Evolutionary conservation across 53 echinoderm and acorn worm species (phyloP).

Genomic region (Temnopleurus reevesii): DNA sequence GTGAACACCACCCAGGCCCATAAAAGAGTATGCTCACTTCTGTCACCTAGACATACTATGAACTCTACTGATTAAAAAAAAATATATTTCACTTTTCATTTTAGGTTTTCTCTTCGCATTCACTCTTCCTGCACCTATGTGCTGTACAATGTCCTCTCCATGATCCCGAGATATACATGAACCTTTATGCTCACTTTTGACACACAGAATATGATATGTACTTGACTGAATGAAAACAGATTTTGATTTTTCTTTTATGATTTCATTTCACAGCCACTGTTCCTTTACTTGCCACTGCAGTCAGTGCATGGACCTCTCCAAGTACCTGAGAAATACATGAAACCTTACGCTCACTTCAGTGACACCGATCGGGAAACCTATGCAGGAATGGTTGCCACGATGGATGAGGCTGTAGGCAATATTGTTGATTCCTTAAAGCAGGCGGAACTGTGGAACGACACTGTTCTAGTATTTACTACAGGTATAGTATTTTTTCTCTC

Average conservation of each 20-base stretch:
- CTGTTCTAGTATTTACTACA: conserved; percentile 85
- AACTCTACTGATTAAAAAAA: too few relatives aligned
- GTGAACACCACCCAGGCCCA: too few relatives aligned
- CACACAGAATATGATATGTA: too few relatives aligned
- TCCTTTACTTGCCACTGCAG: conserved; percentile 83
- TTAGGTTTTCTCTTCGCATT: too few relatives aligned
- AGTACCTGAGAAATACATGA: conserved; percentile 75
- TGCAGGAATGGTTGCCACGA: conserved; percentile 81
- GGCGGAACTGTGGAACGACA: conserved; percentile 74
- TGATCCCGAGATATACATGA: conserved; percentile 68
- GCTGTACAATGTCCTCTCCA: conserved; percentile 76
- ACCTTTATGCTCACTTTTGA: conserved; percentile 49
- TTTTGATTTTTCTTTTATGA: background rate
- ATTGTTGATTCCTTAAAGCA: conserved; percentile 64
- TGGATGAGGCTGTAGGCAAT: conserved; percentile 85
- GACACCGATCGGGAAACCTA: conserved; percentile 57
- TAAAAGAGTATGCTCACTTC: too few relatives aligned
- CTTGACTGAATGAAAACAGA: too few relatives aligned
- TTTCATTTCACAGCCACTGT: conserved; percentile 64
- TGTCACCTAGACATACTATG: too few relatives aligned
- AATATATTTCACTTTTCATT: too few relatives aligned
- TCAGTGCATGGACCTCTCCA: conserved; percentile 83
- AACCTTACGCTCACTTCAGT: conserved; percentile 58
- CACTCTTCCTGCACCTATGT: too few relatives aligned
- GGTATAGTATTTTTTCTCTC: conserved; percentile 56